phyloP scores from a whole-genome alignment of 2,888 invertebrate species.

The Bugulina stolonifera region DNA sequence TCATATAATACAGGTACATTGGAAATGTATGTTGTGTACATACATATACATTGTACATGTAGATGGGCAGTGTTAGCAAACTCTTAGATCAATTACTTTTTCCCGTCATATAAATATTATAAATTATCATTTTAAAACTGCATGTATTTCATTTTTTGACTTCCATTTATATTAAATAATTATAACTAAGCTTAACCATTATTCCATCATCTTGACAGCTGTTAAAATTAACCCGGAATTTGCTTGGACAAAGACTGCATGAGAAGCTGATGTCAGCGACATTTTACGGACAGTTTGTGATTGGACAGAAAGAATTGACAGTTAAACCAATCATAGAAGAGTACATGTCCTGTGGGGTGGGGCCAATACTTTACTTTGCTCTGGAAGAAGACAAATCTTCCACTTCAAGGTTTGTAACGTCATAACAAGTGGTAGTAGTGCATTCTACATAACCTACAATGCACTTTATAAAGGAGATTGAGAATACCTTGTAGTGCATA shows the following conservation, averaged over 20 bases:
- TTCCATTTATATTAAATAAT: background rate
- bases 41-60: no score
- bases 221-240: conserved; percentile 66
- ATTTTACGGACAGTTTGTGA: conserved; percentile 99
- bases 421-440: no score
- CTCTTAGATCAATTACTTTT: no score
- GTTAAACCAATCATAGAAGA: conserved; percentile 57
- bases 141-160: background rate
- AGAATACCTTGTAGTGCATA: no score
- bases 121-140: no score
- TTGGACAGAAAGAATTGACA: conserved; percentile 80
- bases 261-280: conserved; percentile 80
- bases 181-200: no score
- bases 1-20: no score
- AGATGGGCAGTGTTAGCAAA: no score
- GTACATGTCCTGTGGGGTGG: conserved; percentile 88
- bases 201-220: conserved; percentile 42
- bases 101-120: no score
- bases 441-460: no score
- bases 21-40: no score
- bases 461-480: no score
- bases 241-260: conserved; percentile 79
- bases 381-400: conserved; percentile 24
- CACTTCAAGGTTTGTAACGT: background rate
- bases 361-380: conserved; percentile 88